These are phyloP conservation scores for Merops nubicus DNA, from an alignment of 2,113 vertebrate species.

Conservation along the genomic window DNA sequence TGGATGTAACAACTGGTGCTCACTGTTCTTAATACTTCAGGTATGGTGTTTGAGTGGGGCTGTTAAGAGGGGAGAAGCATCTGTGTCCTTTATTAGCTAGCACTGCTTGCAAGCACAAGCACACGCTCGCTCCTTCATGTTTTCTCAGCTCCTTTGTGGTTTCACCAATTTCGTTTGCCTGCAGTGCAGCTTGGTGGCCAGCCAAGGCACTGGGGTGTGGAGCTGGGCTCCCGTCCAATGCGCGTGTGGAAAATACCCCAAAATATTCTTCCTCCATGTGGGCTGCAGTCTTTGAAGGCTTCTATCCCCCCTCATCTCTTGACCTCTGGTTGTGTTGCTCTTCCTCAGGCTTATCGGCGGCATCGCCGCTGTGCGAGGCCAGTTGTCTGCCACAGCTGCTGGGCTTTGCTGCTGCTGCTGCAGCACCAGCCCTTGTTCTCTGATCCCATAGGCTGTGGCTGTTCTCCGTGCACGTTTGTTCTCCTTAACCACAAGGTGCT, in stretches of 20 bases:
- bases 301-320: not conserved
- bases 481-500: not conserved
- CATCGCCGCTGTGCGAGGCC: not conserved
- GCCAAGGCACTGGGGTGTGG: conserved; percentile 52
- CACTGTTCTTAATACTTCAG: not conserved
- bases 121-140: not conserved
- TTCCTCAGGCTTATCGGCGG: not conserved
- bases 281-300: not conserved
- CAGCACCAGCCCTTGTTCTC: not conserved
- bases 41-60: not conserved
- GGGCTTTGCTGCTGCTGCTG: not conserved
- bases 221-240: not conserved
- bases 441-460: accelerated
- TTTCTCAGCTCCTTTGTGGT: conserved; percentile 16
- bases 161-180: conserved; percentile 36
- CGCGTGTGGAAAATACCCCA: not conserved
- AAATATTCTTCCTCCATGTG: not conserved
- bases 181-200: conserved; percentile 62
- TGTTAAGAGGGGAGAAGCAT: not conserved
- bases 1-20: not conserved
- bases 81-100: not conserved
- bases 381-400: not conserved
- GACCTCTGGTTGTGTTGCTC: not conserved
- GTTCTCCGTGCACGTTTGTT: accelerated
- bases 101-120: not conserved